Percentiles rank a stretch among this genome's conserved stretches.
These are phyloP conservation scores for Nycticebus coucang DNA, from an alignment of 2,113 vertebrate species.

Conservation along the genomic window DNA sequence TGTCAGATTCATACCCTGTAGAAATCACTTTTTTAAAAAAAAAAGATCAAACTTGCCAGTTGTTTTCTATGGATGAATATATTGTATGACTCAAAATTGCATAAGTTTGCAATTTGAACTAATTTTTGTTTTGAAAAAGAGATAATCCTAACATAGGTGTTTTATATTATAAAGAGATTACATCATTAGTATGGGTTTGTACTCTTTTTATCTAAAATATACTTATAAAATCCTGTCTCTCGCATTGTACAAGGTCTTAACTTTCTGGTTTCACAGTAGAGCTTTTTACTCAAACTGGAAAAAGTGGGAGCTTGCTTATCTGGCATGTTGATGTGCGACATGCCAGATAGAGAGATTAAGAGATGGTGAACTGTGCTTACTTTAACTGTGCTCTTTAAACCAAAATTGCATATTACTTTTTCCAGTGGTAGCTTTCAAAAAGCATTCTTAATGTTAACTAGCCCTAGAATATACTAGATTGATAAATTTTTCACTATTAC, in stretches of 20 bases:
- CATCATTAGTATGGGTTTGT: too few species aligned
- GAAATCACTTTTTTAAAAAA: too few species aligned
- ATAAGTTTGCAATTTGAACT: not conserved
- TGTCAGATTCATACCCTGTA: too few species aligned
- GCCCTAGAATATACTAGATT: not conserved
- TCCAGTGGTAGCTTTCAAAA: not conserved
- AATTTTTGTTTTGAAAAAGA: not conserved
- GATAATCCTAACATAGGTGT: not conserved
- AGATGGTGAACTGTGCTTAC: not conserved
- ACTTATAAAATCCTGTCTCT: not conserved
- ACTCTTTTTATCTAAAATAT: not conserved
- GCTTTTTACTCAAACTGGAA: not conserved
- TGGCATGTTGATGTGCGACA: not conserved
- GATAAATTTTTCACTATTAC: slow-evolving; percentile 29
- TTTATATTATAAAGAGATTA: not conserved
- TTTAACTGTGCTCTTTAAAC: not conserved
- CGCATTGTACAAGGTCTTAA: not conserved
- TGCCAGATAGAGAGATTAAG: not conserved
- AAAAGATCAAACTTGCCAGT: not conserved
- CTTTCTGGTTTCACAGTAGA: not conserved
- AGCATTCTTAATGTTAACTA: not conserved
- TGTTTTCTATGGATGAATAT: not conserved
- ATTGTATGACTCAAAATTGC: not conserved
- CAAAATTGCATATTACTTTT: not conserved
- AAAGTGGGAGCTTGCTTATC: accelerated